A percentile compares a stretch with the other conserved stretches of the same genome.
phyloP scores from a whole-genome alignment of 2,888 invertebrate species.

The Orthosia gracilis region DNA sequence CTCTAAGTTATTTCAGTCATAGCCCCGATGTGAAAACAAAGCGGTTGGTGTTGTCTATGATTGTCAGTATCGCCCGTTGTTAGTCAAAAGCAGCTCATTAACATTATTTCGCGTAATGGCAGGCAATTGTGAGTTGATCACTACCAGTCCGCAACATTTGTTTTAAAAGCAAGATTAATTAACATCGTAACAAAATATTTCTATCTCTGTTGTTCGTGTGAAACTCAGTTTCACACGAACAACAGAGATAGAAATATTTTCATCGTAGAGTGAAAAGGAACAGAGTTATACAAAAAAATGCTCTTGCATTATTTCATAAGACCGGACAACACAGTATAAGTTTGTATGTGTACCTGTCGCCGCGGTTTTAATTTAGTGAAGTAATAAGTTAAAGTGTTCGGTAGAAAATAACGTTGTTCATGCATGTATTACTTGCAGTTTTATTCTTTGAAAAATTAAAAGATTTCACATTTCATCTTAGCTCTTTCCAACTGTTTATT shows the following conservation, averaged over 20 bases:
- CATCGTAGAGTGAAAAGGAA: constrained; percentile 17
- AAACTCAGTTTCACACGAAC: too few relatives aligned
- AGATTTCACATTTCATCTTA: not conserved
- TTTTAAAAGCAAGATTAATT: constrained; percentile 66
- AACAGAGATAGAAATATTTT: constrained; percentile 25
- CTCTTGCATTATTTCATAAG: constrained; percentile 50
- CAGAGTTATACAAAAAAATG: constrained; percentile 28
- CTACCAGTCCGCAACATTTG: constrained; percentile 62
- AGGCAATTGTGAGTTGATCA: constrained; percentile 60
- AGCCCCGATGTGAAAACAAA: constrained; percentile 25
- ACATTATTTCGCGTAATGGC: constrained; percentile 54
- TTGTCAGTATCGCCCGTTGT: constrained; percentile 43
- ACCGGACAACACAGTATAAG: constrained; percentile 47
- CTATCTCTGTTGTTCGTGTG: too few relatives aligned
- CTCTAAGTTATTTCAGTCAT: constrained; percentile 19
- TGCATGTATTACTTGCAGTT: constrained; percentile 6
- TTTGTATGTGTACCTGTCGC: constrained; percentile 43
- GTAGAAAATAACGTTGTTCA: constrained; percentile 7
- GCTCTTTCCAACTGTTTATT: not conserved
- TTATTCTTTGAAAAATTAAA: not conserved
- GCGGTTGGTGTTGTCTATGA: constrained; percentile 19
- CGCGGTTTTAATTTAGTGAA: constrained; percentile 46
- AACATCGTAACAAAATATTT: constrained; percentile 44
- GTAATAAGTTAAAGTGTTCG: constrained; percentile 21
- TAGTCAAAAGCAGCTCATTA: constrained; percentile 60